Evolutionary conservation across 1,140 invertebrate species (phyloP), one percentile per base, ranked within the genome.

Genomic region (Antheraea pernyi): DNA sequence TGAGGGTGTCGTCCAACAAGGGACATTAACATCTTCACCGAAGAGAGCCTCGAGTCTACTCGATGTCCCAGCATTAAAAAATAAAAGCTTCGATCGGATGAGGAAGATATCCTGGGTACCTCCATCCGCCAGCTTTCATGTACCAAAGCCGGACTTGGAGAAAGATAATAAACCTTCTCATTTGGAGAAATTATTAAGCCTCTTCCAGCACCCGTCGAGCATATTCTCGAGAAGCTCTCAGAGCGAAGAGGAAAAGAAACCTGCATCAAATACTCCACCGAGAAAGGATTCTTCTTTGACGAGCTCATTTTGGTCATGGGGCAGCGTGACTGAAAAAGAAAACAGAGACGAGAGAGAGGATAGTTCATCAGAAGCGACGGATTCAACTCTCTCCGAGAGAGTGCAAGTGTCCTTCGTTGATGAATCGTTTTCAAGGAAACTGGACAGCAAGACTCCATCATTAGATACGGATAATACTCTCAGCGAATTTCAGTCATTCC

Each of bases 41-140:
- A 91, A 92, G 71, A 67, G 89, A 65, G 84, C 89, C 0, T 88
- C 91, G 0, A 92, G 91, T 73, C 68, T 93, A 19, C 71, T 93
- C 0, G 92, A 93, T 62, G 91, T 93, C 6, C 92, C 85, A 4
- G 90, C 86, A 8, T 72, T 92, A 67, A 91, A 88, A 66, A 82
- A 81, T 18, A 92, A 92, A 73, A 86, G 85, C 2, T 68, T 86
- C 69, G 84, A 90, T 70, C 65, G 92, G 30, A 89, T 91, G 72
- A 84, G 94, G 10, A 94, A 94, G 79, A 91, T 93, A 39, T 94
- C 93, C 0, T 94, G 93, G 93, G 93, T 94, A n/a, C 83, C 89
- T 0, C 87, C 90, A 0, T 90, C 92, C 7, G 78, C 88, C 5
- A 89, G 87, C 63, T 88, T 91, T 66, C 82, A 88, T 61, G 82